Base-by-base conservation (phyloP, 2,888 invertebrate genomes). In the Anorthoa munda region DNA sequence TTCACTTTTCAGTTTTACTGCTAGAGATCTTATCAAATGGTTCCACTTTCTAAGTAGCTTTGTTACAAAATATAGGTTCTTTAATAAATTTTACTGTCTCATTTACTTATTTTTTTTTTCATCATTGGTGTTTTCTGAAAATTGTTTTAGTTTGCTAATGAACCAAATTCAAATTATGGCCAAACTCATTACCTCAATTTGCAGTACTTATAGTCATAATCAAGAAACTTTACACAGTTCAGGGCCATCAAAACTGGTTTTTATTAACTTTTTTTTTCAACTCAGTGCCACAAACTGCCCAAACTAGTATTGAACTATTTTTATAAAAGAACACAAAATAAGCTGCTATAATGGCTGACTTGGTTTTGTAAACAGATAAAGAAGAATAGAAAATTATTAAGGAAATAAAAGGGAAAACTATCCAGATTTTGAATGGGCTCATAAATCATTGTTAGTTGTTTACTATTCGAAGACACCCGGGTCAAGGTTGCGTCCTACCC, bases 401-500 rank as follows among this genome's bases (percentile, higher is more conserved):
- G 5, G 45, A 58, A 15, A 23, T 7, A 21, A 13, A 50, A 45
- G 12, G 18, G 4, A 53, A 56, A 31, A 15, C 23, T 53, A 48
- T 60, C 11, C 4, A 11, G 17, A 12, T 58, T 13, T n/a, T n/a
- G 39, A 17, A 9, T 1, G 26, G 39, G 51, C 12, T 46, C n/a
- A 18, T 53, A 61, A 45, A 51, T n/a, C 0, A 77, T 23, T 48
- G n/a, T 23, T 48, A 23, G 12, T 67, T 77, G 78, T 82, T 70
- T 73, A 65, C 45, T 60, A 69, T 5, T 23, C 13, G 1, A 45
- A 61, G 53, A 50, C 12, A 53, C 23, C 1, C 45, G 61, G 79
- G 75, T 83, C 83, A 83, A 84, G 79, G 83, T 63, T 58, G 15
- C 55, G 18, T 50, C 66, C 65, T 70, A 58, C 83, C 83, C 81